These are phyloP conservation scores for Amia ocellicauda DNA, from an alignment of 2,113 vertebrate species.

Conservation along the genomic window DNA sequence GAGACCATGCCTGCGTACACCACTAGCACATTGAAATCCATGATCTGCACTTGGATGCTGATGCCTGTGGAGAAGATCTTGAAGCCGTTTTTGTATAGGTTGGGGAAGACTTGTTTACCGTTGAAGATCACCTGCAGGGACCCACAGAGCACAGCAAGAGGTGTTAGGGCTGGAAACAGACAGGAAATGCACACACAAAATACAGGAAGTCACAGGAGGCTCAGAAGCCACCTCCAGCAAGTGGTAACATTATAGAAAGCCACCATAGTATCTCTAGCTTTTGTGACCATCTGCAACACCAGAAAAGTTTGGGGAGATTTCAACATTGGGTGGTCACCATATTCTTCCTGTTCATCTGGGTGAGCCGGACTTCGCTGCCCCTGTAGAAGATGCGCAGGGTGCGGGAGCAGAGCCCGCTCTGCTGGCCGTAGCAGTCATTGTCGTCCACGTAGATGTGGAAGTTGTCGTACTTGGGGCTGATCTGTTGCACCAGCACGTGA, in stretches of 20 bases:
- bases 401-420: slow-evolving; percentile 66
- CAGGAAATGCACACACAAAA: too few relatives aligned
- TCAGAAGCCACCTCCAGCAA: too few relatives aligned
- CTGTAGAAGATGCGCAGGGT: slow-evolving; percentile 68
- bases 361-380: slow-evolving; percentile 59
- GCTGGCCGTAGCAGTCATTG: slow-evolving; percentile 57
- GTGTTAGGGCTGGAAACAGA: too few relatives aligned
- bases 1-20: background rate
- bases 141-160: too few relatives aligned
- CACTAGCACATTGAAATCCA: background rate
- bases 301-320: too few relatives aligned
- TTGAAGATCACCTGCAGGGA: background rate
- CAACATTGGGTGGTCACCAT: too few relatives aligned
- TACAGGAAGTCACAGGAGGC: too few relatives aligned
- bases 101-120: background rate
- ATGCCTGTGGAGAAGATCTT: background rate
- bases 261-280: too few relatives aligned
- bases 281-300: too few relatives aligned
- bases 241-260: too few relatives aligned
- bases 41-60: background rate
- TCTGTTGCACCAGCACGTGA: slow-evolving; percentile 81
- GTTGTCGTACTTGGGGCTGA: slow-evolving; percentile 54
- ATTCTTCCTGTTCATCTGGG: slow-evolving; percentile 32
- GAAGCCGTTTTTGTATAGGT: background rate
- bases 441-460: slow-evolving; percentile 72